Percentiles rank a stretch among this genome's conserved stretches.
Conservation (phyloP, 2,113 vertebrate genomes). For the Elaphurus davidianus region DNA sequence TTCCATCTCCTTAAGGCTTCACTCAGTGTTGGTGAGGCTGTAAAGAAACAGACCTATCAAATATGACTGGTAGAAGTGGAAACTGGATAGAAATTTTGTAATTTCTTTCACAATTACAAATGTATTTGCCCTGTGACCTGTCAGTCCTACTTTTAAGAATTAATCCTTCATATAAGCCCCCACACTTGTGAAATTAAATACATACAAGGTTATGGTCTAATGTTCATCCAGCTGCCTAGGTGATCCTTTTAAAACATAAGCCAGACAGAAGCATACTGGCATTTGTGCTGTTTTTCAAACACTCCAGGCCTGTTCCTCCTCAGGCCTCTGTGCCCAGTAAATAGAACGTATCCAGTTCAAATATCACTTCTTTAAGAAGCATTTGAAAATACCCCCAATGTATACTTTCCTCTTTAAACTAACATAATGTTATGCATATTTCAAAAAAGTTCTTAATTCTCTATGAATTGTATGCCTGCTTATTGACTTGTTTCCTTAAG, state of each 20-base stretch:
- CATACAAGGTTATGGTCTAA: background rate
- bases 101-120: background rate
- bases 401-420: background rate
- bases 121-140: background rate
- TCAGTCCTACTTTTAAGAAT: background rate
- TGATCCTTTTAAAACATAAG: background rate
- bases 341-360: background rate
- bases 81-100: background rate
- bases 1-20: background rate
- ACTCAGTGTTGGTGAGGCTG: background rate
- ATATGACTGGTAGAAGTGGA: background rate
- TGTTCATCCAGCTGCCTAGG: background rate
- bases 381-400: background rate
- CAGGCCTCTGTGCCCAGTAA: background rate
- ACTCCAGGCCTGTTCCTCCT: background rate
- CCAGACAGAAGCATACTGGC: background rate
- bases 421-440: background rate
- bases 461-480: background rate
- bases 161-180: background rate
- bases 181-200: background rate
- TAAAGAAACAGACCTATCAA: background rate
- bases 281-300: background rate
- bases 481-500: background rate
- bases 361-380: background rate
- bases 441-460: background rate